A percentile compares a stretch with the other conserved stretches of the same genome.
These are phyloP conservation scores for Rhinatrema bivittatum DNA, from an alignment of 2,797 vertebrate genomes.

Conservation along the genomic window DNA sequence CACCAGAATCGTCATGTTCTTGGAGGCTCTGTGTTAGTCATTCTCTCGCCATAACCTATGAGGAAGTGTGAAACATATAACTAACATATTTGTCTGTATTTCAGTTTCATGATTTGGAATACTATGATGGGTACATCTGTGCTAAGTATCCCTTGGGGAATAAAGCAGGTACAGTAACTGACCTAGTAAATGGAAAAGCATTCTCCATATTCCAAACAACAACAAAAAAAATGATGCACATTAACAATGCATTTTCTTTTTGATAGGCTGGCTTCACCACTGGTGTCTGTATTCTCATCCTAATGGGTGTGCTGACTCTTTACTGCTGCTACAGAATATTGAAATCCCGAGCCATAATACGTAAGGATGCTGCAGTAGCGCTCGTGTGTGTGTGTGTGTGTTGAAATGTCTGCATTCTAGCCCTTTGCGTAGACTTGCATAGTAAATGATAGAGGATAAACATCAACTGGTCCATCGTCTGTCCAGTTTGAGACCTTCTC, in stretches of 20 bases:
- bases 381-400: background rate
- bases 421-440: too few species aligned
- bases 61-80: background rate
- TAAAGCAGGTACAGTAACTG: slow-evolving; percentile 78
- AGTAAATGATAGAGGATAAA: too few species aligned
- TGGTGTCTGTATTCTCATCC: slow-evolving; percentile 74
- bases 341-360: slow-evolving; percentile 76
- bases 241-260: slow-evolving; percentile 5
- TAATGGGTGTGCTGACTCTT: slow-evolving; percentile 82
- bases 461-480: too few species aligned
- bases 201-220: too few species aligned
- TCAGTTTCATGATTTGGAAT: slow-evolving; percentile 97
- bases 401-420: background rate
- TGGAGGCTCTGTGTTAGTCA: too few species aligned
- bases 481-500: too few species aligned
- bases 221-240: too few species aligned
- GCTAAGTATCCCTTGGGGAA: slow-evolving; percentile 93
- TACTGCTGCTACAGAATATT: slow-evolving; percentile 92
- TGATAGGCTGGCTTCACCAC: slow-evolving; percentile 87
- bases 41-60: background rate
- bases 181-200: background rate
- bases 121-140: slow-evolving; percentile 98
- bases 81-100: slow-evolving; percentile 15
- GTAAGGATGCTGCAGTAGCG: slow-evolving; percentile 60
- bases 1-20: slow-evolving; percentile 7